phyloP scores from a whole-genome alignment of 2,797 vertebrate species.

The Poeciliopsis gracilis region DNA sequence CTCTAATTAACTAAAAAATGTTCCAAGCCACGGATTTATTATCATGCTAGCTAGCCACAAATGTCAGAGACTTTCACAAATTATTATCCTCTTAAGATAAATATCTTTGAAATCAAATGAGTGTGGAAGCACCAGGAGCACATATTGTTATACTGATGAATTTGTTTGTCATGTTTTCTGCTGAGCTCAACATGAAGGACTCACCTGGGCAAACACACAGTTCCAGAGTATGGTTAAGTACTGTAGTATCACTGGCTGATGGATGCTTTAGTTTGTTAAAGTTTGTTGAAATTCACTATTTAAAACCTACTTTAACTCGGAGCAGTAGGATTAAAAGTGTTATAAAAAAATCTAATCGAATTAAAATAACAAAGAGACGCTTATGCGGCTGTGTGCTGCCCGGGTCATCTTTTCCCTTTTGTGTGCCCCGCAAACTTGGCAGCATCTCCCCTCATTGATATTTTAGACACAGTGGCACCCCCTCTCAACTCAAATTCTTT shows the following conservation, averaged over 20 bases:
- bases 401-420: slow-evolving; percentile 43
- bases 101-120: slow-evolving; percentile 85
- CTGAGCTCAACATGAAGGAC: slow-evolving; percentile 66
- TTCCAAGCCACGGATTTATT: slow-evolving; percentile 99
- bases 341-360: not conserved
- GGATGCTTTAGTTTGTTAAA: slow-evolving; percentile 52
- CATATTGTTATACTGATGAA: slow-evolving; percentile 81
- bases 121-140: slow-evolving; percentile 83
- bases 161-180: slow-evolving; percentile 81
- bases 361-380: slow-evolving; percentile 14
- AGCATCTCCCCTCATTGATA: slow-evolving; percentile 75
- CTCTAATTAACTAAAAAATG: slow-evolving; percentile 99
- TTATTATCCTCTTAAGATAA: slow-evolving; percentile 89
- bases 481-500: slow-evolving; percentile 76
- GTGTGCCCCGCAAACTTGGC: slow-evolving; percentile 66
- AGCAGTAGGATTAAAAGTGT: slow-evolving; percentile 4
- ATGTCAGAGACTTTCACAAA: slow-evolving; percentile 90
- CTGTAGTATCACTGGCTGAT: slow-evolving; percentile 64
- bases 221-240: slow-evolving; percentile 58
- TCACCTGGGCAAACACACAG: slow-evolving; percentile 72
- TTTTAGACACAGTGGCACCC: slow-evolving; percentile 77
- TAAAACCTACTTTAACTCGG: slow-evolving; percentile 13
- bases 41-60: slow-evolving; percentile 99
- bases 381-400: slow-evolving; percentile 16
- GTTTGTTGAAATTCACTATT: slow-evolving; percentile 46